Conservation (phyloP, 2,888 invertebrate genomes). For the Chloroclystis v-ata region DNA sequence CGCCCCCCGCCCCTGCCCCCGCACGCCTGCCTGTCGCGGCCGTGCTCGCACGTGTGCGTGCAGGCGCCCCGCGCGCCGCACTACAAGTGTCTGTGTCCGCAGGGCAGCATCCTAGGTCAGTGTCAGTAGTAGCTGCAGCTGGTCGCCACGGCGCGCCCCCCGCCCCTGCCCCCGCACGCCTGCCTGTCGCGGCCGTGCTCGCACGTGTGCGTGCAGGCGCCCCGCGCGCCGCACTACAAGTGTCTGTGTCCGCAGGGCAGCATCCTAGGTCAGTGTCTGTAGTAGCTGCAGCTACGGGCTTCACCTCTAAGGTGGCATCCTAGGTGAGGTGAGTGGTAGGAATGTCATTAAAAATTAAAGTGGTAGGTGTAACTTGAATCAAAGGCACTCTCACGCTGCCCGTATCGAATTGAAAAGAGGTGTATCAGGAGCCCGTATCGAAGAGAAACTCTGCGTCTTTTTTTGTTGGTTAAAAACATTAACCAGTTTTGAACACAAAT, state of each 20-base stretch:
- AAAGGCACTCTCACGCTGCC: no score
- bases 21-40: slow-evolving; percentile 81
- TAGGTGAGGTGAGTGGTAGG: no score
- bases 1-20: slow-evolving; percentile 34
- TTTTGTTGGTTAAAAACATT: no score
- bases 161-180: slow-evolving; percentile 60
- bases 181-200: slow-evolving; percentile 84
- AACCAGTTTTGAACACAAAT: no score
- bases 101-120: slow-evolving; percentile 75
- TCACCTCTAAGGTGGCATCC: no score
- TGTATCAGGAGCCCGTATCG: no score
- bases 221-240: slow-evolving; percentile 36
- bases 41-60: slow-evolving; percentile 87
- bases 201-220: slow-evolving; percentile 82
- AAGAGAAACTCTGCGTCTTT: no score
- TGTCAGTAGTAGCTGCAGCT: slow-evolving; percentile 52
- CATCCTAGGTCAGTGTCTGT: slow-evolving; percentile 59
- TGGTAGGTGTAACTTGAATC: no score
- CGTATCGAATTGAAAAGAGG: no score
- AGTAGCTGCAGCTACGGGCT: slow-evolving; percentile 52
- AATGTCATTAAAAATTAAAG: no score
- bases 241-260: slow-evolving; percentile 84
- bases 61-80: slow-evolving; percentile 41
- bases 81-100: slow-evolving; percentile 81
- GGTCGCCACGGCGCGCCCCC: slow-evolving; percentile 39